A percentile compares a stretch with the other conserved stretches of the same genome.
phyloP scores from a whole-genome alignment of 2,113 vertebrate species.

The Cnemophilus loriae region DNA sequence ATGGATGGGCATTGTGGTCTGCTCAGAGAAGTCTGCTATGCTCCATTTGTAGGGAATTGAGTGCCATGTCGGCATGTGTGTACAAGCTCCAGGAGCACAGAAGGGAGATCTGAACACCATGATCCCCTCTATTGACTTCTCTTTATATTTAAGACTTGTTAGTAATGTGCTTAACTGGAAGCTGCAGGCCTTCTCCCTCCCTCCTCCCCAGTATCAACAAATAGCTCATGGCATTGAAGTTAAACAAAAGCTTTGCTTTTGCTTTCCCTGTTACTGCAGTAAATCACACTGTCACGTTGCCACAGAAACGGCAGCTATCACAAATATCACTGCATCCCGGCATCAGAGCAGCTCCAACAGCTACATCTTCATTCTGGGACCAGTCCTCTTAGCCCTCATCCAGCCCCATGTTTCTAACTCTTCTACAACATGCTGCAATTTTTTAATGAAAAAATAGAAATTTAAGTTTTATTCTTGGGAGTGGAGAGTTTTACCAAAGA shows the following conservation, averaged over 20 bases:
- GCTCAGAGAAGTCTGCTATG: not conserved
- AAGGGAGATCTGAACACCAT: not conserved
- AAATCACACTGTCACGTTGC: not conserved
- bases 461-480: not conserved
- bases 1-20: not conserved
- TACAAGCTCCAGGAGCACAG: not conserved
- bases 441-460: not conserved
- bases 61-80: rapidly evolving
- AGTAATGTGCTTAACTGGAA: not conserved
- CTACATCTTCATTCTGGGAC: not conserved
- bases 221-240: constrained; percentile 1
- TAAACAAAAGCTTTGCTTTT: constrained; percentile 47
- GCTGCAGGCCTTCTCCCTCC: not conserved
- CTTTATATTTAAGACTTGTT: not conserved
- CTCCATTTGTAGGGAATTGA: not conserved
- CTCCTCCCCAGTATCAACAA: not conserved
- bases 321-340: not conserved
- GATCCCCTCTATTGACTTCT: not conserved
- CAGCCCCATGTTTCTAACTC: not conserved
- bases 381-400: not conserved
- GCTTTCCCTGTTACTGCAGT: constrained; percentile 23
- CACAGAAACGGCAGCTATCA: constrained; percentile 31
- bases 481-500: not conserved
- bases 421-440: not conserved
- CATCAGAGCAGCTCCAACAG: not conserved